Evolutionary conservation across 2,888 invertebrate species (phyloP).

Genomic region (Zaprionus bogoriensis): DNA sequence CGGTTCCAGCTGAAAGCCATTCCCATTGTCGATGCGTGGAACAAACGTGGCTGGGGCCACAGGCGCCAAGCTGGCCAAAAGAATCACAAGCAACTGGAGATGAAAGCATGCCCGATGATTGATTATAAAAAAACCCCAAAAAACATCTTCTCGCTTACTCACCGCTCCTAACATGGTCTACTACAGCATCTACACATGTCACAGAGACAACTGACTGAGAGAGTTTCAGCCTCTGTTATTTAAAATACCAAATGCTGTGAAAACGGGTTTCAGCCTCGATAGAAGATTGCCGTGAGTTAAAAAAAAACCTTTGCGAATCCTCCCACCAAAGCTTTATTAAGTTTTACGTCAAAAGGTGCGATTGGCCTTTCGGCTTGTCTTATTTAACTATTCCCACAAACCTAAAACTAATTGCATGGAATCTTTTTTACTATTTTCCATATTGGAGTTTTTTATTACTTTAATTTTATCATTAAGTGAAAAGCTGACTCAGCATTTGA

Average conservation of each 20-base stretch:
- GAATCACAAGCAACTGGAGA: neutral
- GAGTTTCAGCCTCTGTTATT: conserved; percentile 19
- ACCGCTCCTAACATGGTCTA: conserved; percentile 31
- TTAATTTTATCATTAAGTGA: conserved; percentile 3
- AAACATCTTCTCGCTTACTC: conserved; percentile 26
- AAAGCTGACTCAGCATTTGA: conserved; percentile 5
- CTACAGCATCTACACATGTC: conserved; percentile 3
- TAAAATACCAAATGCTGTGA: conserved; percentile 18
- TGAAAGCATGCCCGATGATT: neutral
- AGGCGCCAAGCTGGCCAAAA: neutral
- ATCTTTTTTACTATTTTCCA: conserved; percentile 1
- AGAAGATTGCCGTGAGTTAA: conserved; percentile 6
- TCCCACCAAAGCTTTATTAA: conserved; percentile 11
- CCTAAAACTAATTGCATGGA: conserved; percentile 17
- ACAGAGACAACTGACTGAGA: conserved; percentile 33
- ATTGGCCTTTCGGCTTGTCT: conserved; percentile 13
- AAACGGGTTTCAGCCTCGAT: conserved; percentile 29
- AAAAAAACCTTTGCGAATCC: conserved; percentile 11
- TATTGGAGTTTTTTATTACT: conserved; percentile 1
- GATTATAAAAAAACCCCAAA: neutral
- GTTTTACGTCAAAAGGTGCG: neutral
- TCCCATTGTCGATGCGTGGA: neutral
- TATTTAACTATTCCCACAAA: conserved; percentile 2
- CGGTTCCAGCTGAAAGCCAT: too few species aligned
- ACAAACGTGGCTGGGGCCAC: neutral